Evolutionary conservation across 2,113 vertebrate genomes (phyloP), one percentile per base, ranked within the genome.

Genomic region (Perca schrenkii): DNA sequence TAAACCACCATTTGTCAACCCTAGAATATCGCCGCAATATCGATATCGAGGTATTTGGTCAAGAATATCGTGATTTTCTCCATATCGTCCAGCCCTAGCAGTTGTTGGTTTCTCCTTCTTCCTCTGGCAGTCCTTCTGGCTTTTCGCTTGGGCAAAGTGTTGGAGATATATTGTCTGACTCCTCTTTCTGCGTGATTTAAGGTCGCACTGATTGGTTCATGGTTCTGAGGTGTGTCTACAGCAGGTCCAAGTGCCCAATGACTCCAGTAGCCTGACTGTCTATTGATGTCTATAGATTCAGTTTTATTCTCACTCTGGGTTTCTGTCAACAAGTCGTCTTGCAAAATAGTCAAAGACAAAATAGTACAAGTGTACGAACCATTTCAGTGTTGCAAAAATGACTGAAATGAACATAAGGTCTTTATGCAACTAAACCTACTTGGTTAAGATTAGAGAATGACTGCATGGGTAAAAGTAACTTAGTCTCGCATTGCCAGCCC

Each of bases 21-120:
- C 28, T 28, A 28, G 28, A 28, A 28, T 28, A 28, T 28, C 28
- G 28, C 28, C 28, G 28, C 28, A 28, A 28, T 28, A 28, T 28
- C 28, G 28, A 2, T 28, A 28, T 28, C 28, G 28, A 28, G 28
- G 28, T 28, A 28, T 28, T 28, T 28, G 28, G 28, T 28, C 28
- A 28, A 28, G 28, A 28, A 28, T 28, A 28, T 28, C 28, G 28
- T 28, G 28, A 28, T 28, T 28, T 28, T 28, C 28, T 28, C 28
- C 28, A 28, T 28, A 28, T 28, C 28, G 28, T 2, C 28, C 31
- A 25, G 47, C 61, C 80, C 46, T 25, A n/a, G n/a, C n/a, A 4
- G 80, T 60, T 82, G 54, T 53, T 64, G 66, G 43, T 54, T 77
- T 74, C 12, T 58, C 31, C 12, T 8, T 57, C 14, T 74, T 67